phyloP scores from a whole-genome alignment of 2,888 invertebrate species.

The Tanypteryx hageni region DNA sequence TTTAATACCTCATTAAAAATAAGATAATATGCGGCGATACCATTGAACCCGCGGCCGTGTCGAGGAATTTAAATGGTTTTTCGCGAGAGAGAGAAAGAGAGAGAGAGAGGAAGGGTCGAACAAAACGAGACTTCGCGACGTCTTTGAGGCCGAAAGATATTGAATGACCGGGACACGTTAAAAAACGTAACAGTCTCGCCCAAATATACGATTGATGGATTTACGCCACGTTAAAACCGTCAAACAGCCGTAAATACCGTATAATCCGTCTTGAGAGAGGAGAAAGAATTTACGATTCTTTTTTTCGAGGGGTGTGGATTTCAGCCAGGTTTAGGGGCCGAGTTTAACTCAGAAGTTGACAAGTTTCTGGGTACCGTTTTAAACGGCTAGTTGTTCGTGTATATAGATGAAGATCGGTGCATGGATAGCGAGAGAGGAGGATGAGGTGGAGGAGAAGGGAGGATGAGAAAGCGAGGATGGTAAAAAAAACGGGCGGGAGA shows the following conservation, averaged over 20 bases:
- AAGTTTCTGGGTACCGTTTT: not conserved
- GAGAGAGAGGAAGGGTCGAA: not conserved
- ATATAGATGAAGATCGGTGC: not conserved
- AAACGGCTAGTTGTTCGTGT: not conserved
- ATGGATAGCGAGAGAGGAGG: conserved; percentile 2
- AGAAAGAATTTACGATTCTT: not conserved
- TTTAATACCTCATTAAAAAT: conserved; percentile 57
- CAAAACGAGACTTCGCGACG: not conserved
- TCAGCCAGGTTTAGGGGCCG: not conserved
- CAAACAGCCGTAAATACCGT: not conserved
- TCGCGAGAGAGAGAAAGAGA: not conserved
- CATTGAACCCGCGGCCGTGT: not conserved
- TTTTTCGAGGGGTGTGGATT: not conserved
- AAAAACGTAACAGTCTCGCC: not conserved
- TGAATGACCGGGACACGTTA: not conserved
- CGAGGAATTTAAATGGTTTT: not conserved
- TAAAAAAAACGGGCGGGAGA: not conserved
- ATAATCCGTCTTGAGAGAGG: not conserved
- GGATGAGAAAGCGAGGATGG: not conserved
- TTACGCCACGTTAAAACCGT: not conserved
- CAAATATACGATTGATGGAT: not conserved
- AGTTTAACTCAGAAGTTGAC: not conserved
- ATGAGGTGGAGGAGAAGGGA: not conserved
- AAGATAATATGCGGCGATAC: conserved; percentile 29
- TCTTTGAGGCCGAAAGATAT: not conserved